These are phyloP conservation scores for Cremastinae sp. DNA, from an alignment of 2,888 invertebrate species.

Conservation along the genomic window DNA sequence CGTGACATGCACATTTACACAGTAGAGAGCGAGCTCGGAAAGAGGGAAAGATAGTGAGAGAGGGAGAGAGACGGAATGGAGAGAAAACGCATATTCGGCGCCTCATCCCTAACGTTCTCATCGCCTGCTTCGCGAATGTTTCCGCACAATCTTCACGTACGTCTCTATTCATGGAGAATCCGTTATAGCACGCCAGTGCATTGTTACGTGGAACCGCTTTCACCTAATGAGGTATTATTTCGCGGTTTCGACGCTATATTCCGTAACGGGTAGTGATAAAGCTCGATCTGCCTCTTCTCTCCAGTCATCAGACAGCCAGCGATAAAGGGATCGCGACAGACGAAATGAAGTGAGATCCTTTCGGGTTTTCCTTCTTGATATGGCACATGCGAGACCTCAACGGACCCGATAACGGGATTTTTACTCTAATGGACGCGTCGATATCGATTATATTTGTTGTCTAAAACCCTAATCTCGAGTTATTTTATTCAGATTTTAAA, in stretches of 20 bases:
- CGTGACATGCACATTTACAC: background rate
- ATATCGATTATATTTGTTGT: too few species aligned
- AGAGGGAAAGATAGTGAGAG: too few species aligned
- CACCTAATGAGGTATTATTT: conserved; percentile 65
- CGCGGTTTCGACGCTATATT: conserved; percentile 34
- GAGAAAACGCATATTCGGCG: too few species aligned
- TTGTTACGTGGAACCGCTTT: conserved; percentile 68
- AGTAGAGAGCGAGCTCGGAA: background rate
- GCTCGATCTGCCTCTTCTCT: conserved; percentile 44
- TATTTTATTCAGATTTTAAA: too few species aligned
- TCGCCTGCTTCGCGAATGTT: conserved; percentile 34
- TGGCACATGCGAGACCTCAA: too few species aligned
- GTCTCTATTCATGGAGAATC: conserved; percentile 40
- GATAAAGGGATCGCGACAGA: conserved; percentile 7
- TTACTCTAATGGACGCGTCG: too few species aligned
- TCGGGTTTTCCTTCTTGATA: conserved; percentile 44
- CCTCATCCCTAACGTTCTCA: background rate
- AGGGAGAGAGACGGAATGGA: too few species aligned
- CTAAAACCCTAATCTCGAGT: too few species aligned
- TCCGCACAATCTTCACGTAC: conserved; percentile 31
- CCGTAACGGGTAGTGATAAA: conserved; percentile 11
- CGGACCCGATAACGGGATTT: too few species aligned
- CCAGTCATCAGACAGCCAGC: conserved; percentile 29
- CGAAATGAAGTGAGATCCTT: conserved; percentile 36
- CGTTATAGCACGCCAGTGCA: conserved; percentile 36